Evolutionary conservation across 2,888 invertebrate species (phyloP), one percentile per base, ranked within the genome.

Genomic region (Acleris emargana): DNA sequence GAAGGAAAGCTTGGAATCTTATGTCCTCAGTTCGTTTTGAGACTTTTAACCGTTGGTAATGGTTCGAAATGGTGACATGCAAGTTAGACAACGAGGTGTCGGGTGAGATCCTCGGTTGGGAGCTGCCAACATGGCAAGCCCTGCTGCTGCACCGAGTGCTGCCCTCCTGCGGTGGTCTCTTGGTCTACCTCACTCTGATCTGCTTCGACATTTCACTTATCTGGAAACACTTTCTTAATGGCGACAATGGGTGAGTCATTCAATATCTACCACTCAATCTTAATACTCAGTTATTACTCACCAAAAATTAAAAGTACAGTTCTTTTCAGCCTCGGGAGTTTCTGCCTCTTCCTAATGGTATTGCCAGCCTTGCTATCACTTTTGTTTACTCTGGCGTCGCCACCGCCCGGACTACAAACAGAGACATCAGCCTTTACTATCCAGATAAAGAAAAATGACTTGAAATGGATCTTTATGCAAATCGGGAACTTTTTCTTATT

Each of bases 121-220:
- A 85, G 73, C 71, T 92, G 51, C 88, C 89, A 42, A 77, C 86
- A 62, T 92, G 92, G 92, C 88, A 91, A 67, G 86, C 91, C 1
- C 71, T 93, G 58, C 70, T 91, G 20, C 64, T 91, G 28, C 91
- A 92, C 62, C 75, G 91, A 51, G 91, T 89, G 67, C 71, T 91
- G 67, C 91, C 92, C 47, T 85, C 91, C 47, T 90, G 89, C 67
- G 91, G 90, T 0, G 94, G 94, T 13, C 93, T 95, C 51, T 69
- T 94, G 1, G 82, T 96, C 32, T 97, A 95, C 73, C 88, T 96
- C 43, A 86, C 94, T 4, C 92, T 96, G 59, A 94, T 96, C 47
- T 94, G 95, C 18, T 94, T 94, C 50, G 97, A 97, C 78, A 80
- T 95, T 38, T 94, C 94, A 0, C 91, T 96, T 2, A 93, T 95